Conservation (phyloP, 1,140 invertebrate species). For the Palaemon carinicauda region DNA sequence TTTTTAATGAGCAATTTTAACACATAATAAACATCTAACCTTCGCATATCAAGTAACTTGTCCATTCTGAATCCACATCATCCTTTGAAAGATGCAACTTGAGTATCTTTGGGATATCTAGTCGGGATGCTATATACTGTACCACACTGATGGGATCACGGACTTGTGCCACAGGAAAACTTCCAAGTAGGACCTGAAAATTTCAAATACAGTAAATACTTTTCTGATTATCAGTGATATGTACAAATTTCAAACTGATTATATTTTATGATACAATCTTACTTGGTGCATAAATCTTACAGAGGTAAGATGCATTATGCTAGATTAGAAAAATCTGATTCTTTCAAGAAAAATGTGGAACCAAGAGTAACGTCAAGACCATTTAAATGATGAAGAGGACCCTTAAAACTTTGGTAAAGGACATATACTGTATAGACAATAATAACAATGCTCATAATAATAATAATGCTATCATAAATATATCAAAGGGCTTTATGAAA, state of each 20-base stretch:
- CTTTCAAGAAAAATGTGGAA: no score
- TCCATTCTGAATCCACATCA: constrained; percentile 73
- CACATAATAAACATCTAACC: constrained; percentile 57
- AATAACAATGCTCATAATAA: no score
- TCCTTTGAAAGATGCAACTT: constrained; percentile 77
- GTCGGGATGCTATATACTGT: constrained; percentile 80
- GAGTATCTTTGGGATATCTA: constrained; percentile 80
- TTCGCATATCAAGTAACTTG: constrained; percentile 90
- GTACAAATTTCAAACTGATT: background rate
- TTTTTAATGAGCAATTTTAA: background rate
- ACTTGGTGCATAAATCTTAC: no score
- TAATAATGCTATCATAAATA: background rate
- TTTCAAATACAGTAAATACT: constrained; percentile 27
- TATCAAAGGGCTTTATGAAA: background rate
- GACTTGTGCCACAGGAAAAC: constrained; percentile 94
- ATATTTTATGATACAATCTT: no score
- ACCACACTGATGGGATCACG: constrained; percentile 87
- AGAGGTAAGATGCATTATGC: no score
- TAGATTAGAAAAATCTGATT: no score
- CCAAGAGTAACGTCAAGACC: no score
- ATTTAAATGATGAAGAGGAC: no score
- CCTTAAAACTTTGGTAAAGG: background rate
- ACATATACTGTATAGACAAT: no score
- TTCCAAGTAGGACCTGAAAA: constrained; percentile 72
- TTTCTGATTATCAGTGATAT: background rate